phyloP scores from a whole-genome alignment of 2,797 vertebrate species.

The Arnoldichthys spilopterus region DNA sequence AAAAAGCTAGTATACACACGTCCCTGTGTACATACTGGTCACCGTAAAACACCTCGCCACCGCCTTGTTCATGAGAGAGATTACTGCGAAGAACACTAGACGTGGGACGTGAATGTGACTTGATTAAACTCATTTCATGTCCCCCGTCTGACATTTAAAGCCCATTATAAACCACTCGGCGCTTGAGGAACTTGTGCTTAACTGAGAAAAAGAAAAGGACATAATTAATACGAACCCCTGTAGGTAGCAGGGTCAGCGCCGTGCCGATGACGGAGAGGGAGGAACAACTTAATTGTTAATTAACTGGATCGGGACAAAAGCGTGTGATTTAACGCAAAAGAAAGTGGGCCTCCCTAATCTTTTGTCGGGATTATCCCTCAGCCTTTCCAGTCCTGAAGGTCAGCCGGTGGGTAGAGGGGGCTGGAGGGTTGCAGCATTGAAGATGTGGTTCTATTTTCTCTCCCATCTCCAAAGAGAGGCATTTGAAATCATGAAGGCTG shows the following conservation, averaged over 20 bases:
- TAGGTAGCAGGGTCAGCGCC: conserved; percentile 7
- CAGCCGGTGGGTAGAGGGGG: neutral
- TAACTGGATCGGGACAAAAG: conserved; percentile 9
- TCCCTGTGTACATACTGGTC: conserved; percentile 2
- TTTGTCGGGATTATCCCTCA: neutral
- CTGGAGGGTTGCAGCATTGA: neutral
- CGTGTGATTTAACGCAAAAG: conserved; percentile 37
- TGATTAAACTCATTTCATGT: conserved; percentile 26
- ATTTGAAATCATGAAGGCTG: neutral
- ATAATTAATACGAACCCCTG: conserved; percentile 16
- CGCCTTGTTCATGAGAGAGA: conserved; percentile 23
- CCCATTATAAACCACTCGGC: conserved; percentile 33
- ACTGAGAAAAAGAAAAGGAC: conserved; percentile 14
- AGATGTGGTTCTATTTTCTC: conserved; percentile 14
- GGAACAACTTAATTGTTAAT: conserved; percentile 20
- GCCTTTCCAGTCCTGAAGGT: conserved; percentile 4
- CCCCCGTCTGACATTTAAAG: conserved; percentile 37
- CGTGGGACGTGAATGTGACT: conserved; percentile 1
- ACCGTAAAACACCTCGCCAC: conserved; percentile 18
- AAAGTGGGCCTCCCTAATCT: conserved; percentile 14
- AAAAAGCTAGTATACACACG: conserved; percentile 4
- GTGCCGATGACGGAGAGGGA: neutral
- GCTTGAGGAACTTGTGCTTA: conserved; percentile 47
- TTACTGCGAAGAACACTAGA: conserved; percentile 9
- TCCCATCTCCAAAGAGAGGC: neutral